Evolutionary conservation across 1,140 invertebrate genomes (phyloP).

Genomic region (Physella acuta): DNA sequence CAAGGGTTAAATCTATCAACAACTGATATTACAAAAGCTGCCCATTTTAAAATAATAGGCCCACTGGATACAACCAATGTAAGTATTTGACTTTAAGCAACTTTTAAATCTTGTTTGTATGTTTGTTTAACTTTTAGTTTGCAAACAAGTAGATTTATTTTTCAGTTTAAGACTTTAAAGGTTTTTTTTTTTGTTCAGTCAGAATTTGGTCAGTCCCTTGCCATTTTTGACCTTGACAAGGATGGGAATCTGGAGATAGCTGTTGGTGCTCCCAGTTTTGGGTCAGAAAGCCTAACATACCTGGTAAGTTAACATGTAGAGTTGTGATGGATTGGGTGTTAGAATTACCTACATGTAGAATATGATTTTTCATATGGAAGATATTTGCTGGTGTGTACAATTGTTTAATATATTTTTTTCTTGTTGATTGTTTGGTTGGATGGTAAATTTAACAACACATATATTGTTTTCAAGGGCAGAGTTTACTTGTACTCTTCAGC

Average conservation of each 20-base stretch:
- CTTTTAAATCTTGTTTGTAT: too few species aligned
- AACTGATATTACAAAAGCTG: slow-evolving; percentile 14
- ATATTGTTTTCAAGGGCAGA: neutral
- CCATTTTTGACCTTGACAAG: slow-evolving; percentile 44
- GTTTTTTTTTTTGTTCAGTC: too few species aligned
- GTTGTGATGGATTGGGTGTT: too few species aligned
- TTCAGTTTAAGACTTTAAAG: too few species aligned
- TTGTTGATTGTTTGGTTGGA: neutral
- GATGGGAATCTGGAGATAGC: slow-evolving; percentile 47
- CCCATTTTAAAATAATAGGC: slow-evolving; percentile 21
- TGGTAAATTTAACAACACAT: neutral
- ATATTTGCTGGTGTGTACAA: neutral
- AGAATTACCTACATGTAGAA: too few species aligned
- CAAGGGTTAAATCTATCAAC: slow-evolving; percentile 21
- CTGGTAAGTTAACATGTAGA: too few species aligned
- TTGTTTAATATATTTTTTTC: neutral
- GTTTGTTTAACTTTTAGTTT: too few species aligned
- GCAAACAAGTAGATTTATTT: too few species aligned
- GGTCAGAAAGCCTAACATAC: slow-evolving; percentile 29
- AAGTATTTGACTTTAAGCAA: too few species aligned
- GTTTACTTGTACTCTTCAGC: slow-evolving; percentile 5
- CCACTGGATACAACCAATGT: slow-evolving; percentile 13
- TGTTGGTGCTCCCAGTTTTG: slow-evolving; percentile 42
- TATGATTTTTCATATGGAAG: neutral
- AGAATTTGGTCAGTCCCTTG: slow-evolving; percentile 45